Percentiles rank a stretch among this genome's conserved stretches.
Conservation (phyloP, 1,140 invertebrate genomes). For the Diabrotica undecimpunctata region DNA sequence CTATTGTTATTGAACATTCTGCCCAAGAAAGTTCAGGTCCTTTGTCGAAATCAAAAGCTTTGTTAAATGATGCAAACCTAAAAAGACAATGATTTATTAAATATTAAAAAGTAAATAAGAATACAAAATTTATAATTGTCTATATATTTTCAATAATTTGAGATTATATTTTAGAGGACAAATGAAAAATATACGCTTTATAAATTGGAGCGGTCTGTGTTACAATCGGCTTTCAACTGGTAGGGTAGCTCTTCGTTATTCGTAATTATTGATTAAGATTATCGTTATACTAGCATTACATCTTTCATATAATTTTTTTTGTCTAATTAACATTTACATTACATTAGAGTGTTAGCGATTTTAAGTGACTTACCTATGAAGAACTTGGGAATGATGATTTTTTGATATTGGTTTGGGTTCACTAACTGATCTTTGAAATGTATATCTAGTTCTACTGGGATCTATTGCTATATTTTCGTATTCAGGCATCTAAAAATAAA, state of each 20-base stretch:
- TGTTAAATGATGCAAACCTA: conserved; percentile 46
- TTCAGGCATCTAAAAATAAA: conserved; percentile 41
- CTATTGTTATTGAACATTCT: conserved; percentile 33
- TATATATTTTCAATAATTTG: too few species aligned
- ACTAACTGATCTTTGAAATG: conserved; percentile 46
- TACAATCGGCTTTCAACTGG: too few species aligned
- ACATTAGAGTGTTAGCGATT: neutral
- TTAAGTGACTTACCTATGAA: conserved; percentile 40
- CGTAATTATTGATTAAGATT: too few species aligned
- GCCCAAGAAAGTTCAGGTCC: conserved; percentile 37
- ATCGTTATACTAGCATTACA: too few species aligned
- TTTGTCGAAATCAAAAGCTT: conserved; percentile 46
- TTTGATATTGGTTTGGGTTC: conserved; percentile 47
- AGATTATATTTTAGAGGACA: too few species aligned
- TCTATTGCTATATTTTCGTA: conserved; percentile 44
- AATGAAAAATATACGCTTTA: too few species aligned
- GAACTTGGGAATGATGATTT: conserved; percentile 42
- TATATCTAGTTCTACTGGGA: conserved; percentile 38
- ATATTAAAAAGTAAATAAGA: conserved; percentile 4
- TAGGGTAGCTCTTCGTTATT: too few species aligned
- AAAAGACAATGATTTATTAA: conserved; percentile 4
- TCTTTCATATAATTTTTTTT: too few species aligned
- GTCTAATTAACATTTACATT: too few species aligned
- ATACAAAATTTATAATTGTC: too few species aligned
- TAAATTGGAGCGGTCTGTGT: too few species aligned